Conservation (phyloP, 2,797 vertebrate species). For the Tadarida brasiliensis region DNA sequence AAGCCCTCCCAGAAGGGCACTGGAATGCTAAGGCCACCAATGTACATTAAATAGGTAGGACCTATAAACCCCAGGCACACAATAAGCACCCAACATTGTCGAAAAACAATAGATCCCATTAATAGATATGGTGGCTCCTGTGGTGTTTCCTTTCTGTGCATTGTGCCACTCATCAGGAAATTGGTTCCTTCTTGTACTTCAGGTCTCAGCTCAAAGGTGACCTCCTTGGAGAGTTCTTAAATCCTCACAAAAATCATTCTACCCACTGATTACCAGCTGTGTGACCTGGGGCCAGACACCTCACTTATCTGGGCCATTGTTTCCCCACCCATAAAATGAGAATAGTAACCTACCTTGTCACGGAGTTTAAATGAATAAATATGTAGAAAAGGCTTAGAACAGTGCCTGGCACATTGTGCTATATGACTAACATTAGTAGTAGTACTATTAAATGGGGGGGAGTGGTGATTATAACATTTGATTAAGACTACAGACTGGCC, state of each 20-base stretch:
- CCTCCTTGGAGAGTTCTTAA: constrained; percentile 30
- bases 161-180: constrained; percentile 7
- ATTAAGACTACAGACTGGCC: constrained; percentile 19
- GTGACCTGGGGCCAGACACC: neutral
- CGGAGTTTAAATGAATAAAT: constrained; percentile 45
- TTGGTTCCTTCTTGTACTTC: neutral
- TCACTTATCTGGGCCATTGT: neutral
- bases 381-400: constrained; percentile 37
- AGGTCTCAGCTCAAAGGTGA: constrained; percentile 6
- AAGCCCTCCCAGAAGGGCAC: neutral
- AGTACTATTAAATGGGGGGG: neutral
- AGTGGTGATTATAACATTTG: neutral
- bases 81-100: neutral
- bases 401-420: neutral
- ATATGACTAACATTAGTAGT: constrained; percentile 17
- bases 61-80: neutral
- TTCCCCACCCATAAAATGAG: constrained; percentile 44
- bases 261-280: neutral
- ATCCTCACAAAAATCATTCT: constrained; percentile 29
- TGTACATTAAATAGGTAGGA: neutral
- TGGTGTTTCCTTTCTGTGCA: neutral
- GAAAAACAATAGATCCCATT: constrained; percentile 17
- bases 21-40: neutral
- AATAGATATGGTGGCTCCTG: neutral
- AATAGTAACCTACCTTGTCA: constrained; percentile 35